Evolutionary conservation across 2,797 vertebrate species (phyloP), one percentile per base, ranked within the genome.

Genomic region (Scolopax rusticola): DNA sequence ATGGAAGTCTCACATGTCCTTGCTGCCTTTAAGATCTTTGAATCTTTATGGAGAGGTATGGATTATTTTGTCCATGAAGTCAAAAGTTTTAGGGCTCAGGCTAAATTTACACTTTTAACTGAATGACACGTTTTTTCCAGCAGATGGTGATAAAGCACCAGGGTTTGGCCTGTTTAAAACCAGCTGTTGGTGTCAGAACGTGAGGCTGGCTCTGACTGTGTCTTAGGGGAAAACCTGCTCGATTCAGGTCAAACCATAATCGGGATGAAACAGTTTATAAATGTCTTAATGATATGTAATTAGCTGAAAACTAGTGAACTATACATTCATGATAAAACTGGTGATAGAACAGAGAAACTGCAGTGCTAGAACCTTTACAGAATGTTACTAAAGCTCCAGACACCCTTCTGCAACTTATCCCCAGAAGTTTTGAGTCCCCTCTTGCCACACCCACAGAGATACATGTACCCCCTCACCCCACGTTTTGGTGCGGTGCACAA

Each of bases 131-230:
- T 33, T 38, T 2, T 57, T 1, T 57, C 95, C 97, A 96, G 84
- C 36, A 97, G 97, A 94, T 97, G 97, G 97, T 43, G 94, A 70
- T 78, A 91, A 92, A 94, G 76, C 47, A 95, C 81, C 76, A 85
- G 43, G 8, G 15, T 96, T 92, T 70, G 36, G 32, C 41, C 5
- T 81, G 8, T 67, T 24, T 11, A 59, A 64, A 47, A 4, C 0
- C 3, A 13, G 2, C 33, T 45, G 9, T 33, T 86, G 0, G 0
- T 8, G 11, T 33, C 51, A 21, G 38, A 60, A 64, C 5, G 32
- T 68, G 33, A 61, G 59, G 41, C 12, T 60, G 21, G 7, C 21
- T 91, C 40, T 78, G 11, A 3, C 21, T 64, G 5, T 74, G 14
- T 68, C 36, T 90, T 38, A 27, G 41, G 45, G 71, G 40, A 85